Base-by-base conservation (phyloP, 2,888 invertebrate species). In the Pyrgus malvae region DNA sequence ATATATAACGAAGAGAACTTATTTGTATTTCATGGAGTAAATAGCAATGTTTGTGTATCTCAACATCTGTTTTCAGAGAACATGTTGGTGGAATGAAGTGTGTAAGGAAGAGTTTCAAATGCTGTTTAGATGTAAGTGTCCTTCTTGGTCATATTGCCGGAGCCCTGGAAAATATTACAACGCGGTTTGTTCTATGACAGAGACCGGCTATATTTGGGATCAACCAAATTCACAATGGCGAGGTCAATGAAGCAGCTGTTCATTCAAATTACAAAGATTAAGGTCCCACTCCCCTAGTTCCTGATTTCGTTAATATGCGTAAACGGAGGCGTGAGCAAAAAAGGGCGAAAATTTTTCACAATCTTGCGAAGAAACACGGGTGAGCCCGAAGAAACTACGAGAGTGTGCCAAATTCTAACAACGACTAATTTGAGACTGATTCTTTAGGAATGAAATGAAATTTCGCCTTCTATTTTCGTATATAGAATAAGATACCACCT, bases 51-150 rank as follows among this genome's bases (percentile, higher is more conserved):
- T 17, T 3, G n/a, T 19, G 14, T 29, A 3, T 35, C 16, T 9
- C 8, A 25, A 4, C 23, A 29, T 48, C 25, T 35, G 40, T 55
- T 86, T 90, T 45, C 78, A 97, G 97, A 93, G 97, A 76, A 96
- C 95, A 46, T 97, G 97, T 80, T 97, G 96, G 96, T 97, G 96
- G 95, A 97, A 97, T 80, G 97, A 97, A 90, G 94, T 96, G 12
- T 97, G 97, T 88, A 97, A 97, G 76, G 96, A 97, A 76, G 97
- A 97, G 81, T 97, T 97, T 74, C 96, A 96, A 82, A 94, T 92
- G 64, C 91, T 95, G 65, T 97, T 97, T 80, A 92, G 96, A 57
- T 97, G 97, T 85, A 95, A 95, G 72, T 97, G 97, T 70, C 97
- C 97, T 0, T 93, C 94, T 59, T 97, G 95, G 94, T 96, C 96